Evolutionary conservation across 2,888 invertebrate genomes (phyloP).

Genomic region (Crepidodera aurea): DNA sequence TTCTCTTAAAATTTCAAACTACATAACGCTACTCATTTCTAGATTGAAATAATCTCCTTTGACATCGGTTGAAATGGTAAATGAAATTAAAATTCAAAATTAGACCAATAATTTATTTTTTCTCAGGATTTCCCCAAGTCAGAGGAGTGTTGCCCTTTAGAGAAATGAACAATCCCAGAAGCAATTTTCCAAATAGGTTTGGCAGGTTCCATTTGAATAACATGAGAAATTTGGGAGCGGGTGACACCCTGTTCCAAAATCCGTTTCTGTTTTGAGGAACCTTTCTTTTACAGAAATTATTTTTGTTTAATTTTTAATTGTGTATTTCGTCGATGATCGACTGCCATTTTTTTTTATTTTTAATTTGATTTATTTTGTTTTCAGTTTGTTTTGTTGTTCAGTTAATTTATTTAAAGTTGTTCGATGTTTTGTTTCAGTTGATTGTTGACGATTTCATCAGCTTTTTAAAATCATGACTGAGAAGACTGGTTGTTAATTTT

Average conservation of each 20-base stretch:
- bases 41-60: background rate
- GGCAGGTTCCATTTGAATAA: constrained; percentile 45
- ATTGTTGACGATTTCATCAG: constrained; percentile 36
- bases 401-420: constrained; percentile 39
- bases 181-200: constrained; percentile 46
- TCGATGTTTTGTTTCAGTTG: constrained; percentile 37
- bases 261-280: constrained; percentile 51
- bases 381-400: constrained; percentile 37
- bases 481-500: constrained; percentile 43
- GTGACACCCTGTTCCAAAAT: constrained; percentile 56
- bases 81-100: background rate
- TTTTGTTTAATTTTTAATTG: constrained; percentile 37
- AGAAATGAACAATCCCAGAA: constrained; percentile 47
- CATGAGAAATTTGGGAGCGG: constrained; percentile 56
- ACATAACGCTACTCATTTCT: too few relatives aligned
- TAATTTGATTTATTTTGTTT: constrained; percentile 31
- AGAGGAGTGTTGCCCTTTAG: constrained; percentile 50
- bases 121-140: constrained; percentile 43
- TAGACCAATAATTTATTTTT: background rate
- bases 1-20: too few relatives aligned
- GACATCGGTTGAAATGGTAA: background rate
- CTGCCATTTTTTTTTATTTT: constrained; percentile 23
- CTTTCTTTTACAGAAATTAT: constrained; percentile 30
- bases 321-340: constrained; percentile 37
- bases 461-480: constrained; percentile 37